Conservation (phyloP, 2,888 invertebrate species). For the Epistrophe eligans region DNA sequence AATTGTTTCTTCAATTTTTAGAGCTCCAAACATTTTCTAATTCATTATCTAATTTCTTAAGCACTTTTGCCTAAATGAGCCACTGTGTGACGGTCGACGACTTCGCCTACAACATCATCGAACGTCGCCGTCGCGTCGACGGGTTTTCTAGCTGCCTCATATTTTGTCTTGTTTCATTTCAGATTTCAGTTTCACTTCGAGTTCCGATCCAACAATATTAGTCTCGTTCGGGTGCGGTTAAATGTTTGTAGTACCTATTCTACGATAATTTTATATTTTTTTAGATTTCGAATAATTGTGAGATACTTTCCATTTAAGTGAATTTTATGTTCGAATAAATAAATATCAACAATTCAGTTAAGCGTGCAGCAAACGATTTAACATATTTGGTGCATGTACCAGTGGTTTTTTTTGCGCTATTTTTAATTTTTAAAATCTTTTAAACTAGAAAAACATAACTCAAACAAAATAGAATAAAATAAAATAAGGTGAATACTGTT, state of each 20-base stretch:
- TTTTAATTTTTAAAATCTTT: background rate
- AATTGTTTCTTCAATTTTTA: no score
- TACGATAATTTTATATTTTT: background rate
- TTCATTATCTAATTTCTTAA: no score
- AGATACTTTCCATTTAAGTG: slow-evolving; percentile 11
- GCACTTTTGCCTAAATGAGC: no score
- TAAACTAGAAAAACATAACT: background rate
- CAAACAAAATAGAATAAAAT: background rate
- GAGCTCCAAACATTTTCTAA: no score
- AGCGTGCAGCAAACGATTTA: slow-evolving; percentile 6
- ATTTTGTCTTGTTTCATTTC: slow-evolving; percentile 54
- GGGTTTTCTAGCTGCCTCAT: background rate
- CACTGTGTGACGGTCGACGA: no score
- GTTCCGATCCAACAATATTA: slow-evolving; percentile 33
- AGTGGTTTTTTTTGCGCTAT: background rate
- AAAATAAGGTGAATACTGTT: slow-evolving; percentile 27
- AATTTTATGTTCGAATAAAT: background rate
- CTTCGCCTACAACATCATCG: background rate
- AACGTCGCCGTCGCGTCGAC: no score
- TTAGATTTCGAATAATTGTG: slow-evolving; percentile 12
- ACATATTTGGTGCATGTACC: slow-evolving; percentile 13
- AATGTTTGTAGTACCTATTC: background rate
- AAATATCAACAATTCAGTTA: background rate
- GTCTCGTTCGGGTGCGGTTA: slow-evolving; percentile 26
- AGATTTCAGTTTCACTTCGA: slow-evolving; percentile 67